Conservation (phyloP, 1,140 invertebrate genomes). For the Caenorhabditis briggsae region DNA sequence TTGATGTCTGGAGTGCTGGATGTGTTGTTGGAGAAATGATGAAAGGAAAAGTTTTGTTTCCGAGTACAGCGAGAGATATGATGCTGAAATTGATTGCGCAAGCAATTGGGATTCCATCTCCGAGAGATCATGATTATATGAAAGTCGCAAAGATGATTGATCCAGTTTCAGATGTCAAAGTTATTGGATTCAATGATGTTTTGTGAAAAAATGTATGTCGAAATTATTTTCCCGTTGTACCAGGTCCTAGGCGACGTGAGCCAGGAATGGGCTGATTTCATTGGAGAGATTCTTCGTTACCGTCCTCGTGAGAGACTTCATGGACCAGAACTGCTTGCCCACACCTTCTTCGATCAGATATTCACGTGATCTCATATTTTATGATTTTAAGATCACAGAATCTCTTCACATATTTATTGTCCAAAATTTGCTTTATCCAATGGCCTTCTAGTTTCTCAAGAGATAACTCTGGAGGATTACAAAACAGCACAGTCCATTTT, state of each 20-base stretch:
- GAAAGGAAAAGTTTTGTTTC: constrained; percentile 96
- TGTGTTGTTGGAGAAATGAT: constrained; percentile 94
- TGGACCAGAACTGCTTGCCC: constrained; percentile 59
- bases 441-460: constrained; percentile 7
- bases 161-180: constrained; percentile 8
- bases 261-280: constrained; percentile 57
- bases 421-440: constrained; percentile 19
- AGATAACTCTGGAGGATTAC: background rate
- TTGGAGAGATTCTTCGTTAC: constrained; percentile 65
- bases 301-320: constrained; percentile 64
- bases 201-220: background rate
- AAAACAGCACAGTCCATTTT: background rate
- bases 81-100: constrained; percentile 47
- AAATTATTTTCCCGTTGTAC: background rate
- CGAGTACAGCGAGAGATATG: constrained; percentile 81
- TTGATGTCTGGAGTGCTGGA: constrained; percentile 91
- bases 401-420: background rate
- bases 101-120: constrained; percentile 12
- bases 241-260: constrained; percentile 9
- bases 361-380: constrained; percentile 18
- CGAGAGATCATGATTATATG: constrained; percentile 37
- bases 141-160: constrained; percentile 15
- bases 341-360: constrained; percentile 64
- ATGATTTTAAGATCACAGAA: background rate
- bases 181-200: constrained; percentile 9